Percentiles rank a stretch among this genome's conserved stretches.
Conservation (phyloP, 2,888 invertebrate genomes). For the Caradrina kadenii region DNA sequence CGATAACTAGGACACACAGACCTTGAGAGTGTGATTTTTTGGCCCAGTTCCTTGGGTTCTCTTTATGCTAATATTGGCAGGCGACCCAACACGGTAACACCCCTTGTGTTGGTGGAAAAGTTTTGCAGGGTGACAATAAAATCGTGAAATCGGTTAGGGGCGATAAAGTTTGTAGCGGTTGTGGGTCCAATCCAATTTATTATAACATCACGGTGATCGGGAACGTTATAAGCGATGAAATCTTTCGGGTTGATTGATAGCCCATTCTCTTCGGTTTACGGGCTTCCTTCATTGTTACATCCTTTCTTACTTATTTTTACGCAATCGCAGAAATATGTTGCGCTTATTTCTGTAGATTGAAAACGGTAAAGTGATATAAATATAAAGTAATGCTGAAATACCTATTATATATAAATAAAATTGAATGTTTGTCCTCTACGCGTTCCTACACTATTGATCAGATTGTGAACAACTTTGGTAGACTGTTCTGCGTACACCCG, state of each 20-base stretch:
- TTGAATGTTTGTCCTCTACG: too few species aligned
- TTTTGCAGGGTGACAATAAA: conserved; percentile 53
- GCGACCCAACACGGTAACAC: conserved; percentile 37
- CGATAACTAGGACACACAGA: conserved; percentile 50
- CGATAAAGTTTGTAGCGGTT: conserved; percentile 60
- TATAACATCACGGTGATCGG: conserved; percentile 69
- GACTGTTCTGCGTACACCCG: too few species aligned
- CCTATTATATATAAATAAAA: background rate
- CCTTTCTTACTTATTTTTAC: conserved; percentile 47
- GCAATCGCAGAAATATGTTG: conserved; percentile 31
- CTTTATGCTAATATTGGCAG: conserved; percentile 58
- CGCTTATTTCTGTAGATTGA: conserved; percentile 31
- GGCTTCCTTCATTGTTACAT: conserved; percentile 61
- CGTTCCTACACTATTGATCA: too few species aligned
- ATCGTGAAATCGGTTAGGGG: conserved; percentile 48
- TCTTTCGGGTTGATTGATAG: conserved; percentile 73
- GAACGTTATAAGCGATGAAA: conserved; percentile 66
- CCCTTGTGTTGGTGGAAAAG: conserved; percentile 46
- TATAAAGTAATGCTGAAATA: conserved; percentile 1
- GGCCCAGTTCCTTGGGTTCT: conserved; percentile 52
- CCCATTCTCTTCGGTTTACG: conserved; percentile 56
- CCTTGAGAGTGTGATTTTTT: conserved; percentile 58
- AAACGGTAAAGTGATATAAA: conserved; percentile 14
- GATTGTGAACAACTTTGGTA: too few species aligned
- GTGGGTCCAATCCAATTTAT: conserved; percentile 72